Evolutionary conservation across 1,140 invertebrate genomes (phyloP).

Genomic region (Orchesella cincta): DNA sequence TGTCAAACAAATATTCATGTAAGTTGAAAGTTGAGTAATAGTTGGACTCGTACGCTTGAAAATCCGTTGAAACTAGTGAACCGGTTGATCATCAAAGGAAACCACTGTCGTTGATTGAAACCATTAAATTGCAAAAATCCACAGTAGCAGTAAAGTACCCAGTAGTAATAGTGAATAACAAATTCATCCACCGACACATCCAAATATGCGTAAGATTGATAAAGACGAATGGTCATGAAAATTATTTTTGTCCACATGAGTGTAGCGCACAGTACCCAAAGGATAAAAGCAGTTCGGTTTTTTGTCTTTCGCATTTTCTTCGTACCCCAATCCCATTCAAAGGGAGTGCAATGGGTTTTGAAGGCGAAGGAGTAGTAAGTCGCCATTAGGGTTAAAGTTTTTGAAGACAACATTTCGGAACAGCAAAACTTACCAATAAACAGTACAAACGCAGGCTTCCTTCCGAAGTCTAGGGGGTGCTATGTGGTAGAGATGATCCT

Average conservation of each 20-base stretch:
- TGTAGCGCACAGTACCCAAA: neutral
- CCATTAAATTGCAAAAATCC: neutral
- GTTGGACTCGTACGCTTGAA: conserved; percentile 6
- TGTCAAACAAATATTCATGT: too few species aligned
- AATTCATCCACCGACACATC: conserved; percentile 24
- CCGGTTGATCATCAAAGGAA: conserved; percentile 30
- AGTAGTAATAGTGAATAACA: conserved; percentile 24
- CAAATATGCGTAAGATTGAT: conserved; percentile 25
- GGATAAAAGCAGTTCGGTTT: neutral
- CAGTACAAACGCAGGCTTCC: too few species aligned
- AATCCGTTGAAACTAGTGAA: conserved; percentile 23
- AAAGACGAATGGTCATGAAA: conserved; percentile 13
- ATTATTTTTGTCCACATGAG: conserved; percentile 34
- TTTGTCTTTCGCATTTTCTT: neutral
- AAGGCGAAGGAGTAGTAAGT: conserved; percentile 4
- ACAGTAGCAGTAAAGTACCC: conserved; percentile 16
- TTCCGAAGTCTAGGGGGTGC: too few species aligned
- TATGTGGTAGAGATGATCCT: too few species aligned
- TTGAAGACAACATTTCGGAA: conserved; percentile 33
- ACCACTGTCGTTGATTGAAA: conserved; percentile 23
- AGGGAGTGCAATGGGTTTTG: conserved; percentile 24
- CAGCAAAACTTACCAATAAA: too few species aligned
- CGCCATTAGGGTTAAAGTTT: conserved; percentile 5
- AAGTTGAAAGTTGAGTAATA: too few species aligned
- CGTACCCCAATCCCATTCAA: conserved; percentile 5